Conservation (phyloP, 1,140 invertebrate genomes). For the Nomia melanderi region DNA sequence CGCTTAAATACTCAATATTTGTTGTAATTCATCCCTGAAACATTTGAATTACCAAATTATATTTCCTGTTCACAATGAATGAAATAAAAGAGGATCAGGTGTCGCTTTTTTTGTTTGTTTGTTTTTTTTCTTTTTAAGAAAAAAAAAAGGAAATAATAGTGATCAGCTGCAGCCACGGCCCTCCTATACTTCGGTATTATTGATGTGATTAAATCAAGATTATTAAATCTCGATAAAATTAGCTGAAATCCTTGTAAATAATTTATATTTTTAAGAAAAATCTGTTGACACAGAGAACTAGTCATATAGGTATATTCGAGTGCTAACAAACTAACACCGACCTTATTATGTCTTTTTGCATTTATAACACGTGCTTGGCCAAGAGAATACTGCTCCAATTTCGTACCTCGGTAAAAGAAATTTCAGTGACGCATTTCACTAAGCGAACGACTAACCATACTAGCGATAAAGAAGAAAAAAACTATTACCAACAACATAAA, state of each 20-base stretch:
- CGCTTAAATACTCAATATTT: conserved; percentile 34
- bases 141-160: conserved; percentile 41
- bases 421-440: conserved; percentile 75
- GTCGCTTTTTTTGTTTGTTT: conserved; percentile 23
- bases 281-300: conserved; percentile 79
- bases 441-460: conserved; percentile 74
- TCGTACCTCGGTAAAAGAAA: conserved; percentile 74
- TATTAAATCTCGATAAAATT: conserved; percentile 77
- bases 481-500: conserved; percentile 75
- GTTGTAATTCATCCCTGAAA: neutral
- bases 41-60: neutral
- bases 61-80: conserved; percentile 24
- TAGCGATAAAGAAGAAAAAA: conserved; percentile 65
- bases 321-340: conserved; percentile 79
- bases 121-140: too few species aligned
- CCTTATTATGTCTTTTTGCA: conserved; percentile 78
- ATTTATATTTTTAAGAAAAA: conserved; percentile 81
- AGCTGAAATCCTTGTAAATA: conserved; percentile 80
- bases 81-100: conserved; percentile 31
- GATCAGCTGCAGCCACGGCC: conserved; percentile 66
- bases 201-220: conserved; percentile 78
- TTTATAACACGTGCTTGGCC: conserved; percentile 79
- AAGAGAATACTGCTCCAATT: conserved; percentile 74
- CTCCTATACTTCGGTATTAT: conserved; percentile 75
- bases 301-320: conserved; percentile 81